These are phyloP conservation scores for Molossus alvarezi DNA, from an alignment of 2,797 vertebrate genomes.

Conservation along the genomic window DNA sequence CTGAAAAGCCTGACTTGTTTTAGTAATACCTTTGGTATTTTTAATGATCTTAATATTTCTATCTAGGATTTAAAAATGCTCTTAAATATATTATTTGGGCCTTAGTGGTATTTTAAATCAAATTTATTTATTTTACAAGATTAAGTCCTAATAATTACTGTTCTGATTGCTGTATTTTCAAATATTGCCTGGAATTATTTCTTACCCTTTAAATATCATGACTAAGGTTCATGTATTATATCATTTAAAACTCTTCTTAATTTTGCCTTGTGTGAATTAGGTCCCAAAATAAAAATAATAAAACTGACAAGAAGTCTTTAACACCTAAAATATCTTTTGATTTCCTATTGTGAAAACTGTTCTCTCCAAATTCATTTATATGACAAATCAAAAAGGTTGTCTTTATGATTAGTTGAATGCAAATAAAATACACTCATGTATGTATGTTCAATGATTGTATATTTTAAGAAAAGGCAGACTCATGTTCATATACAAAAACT, in stretches of 20 bases:
- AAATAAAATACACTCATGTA: constrained; percentile 56
- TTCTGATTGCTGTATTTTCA: background rate
- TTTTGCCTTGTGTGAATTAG: constrained; percentile 18
- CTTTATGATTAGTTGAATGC: background rate
- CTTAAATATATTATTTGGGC: background rate
- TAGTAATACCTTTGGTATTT: background rate
- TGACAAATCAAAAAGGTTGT: background rate
- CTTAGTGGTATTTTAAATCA: background rate
- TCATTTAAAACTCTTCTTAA: background rate
- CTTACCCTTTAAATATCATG: background rate
- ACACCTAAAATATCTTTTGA: background rate
- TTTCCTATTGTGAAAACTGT: constrained; percentile 62
- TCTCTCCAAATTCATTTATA: constrained; percentile 12
- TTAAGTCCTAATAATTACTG: background rate
- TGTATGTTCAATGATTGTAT: background rate
- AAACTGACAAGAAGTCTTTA: background rate
- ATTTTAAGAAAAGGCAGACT: constrained; percentile 23
- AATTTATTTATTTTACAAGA: constrained; percentile 38
- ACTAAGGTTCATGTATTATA: background rate
- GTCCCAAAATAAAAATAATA: constrained; percentile 43
- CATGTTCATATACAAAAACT: background rate
- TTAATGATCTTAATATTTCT: background rate
- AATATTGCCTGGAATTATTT: constrained; percentile 29
- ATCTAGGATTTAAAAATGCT: background rate
- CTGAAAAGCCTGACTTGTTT: background rate